Conservation (phyloP, 2,797 vertebrate genomes). For the Halcyon leucocephala region DNA sequence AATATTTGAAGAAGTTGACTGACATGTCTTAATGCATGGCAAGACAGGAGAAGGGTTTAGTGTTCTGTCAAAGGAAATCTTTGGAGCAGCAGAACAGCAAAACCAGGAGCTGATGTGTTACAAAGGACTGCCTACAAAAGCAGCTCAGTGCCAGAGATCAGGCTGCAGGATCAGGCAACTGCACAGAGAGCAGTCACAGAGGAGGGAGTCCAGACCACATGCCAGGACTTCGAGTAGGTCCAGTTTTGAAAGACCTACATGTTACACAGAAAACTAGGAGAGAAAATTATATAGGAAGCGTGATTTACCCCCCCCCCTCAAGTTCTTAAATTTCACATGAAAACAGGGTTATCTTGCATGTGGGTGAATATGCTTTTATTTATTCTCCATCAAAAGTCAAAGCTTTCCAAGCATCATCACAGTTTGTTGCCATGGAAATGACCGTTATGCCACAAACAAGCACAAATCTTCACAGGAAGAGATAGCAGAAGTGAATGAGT, state of each 20-base stretch:
- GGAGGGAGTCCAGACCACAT: neutral
- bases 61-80: neutral
- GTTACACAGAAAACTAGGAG: neutral
- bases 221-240: neutral
- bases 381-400: conserved; percentile 17
- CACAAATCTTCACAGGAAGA: fast-evolving
- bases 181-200: fast-evolving
- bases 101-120: neutral
- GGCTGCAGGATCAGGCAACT: neutral
- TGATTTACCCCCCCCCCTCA: neutral
- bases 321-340: neutral
- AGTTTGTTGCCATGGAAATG: conserved; percentile 60
- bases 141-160: neutral
- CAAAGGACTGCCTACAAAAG: neutral
- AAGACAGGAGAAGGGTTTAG: neutral
- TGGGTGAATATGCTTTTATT: conserved; percentile 45
- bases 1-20: neutral
- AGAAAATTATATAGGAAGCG: neutral
- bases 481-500: conserved; percentile 8
- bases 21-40: neutral
- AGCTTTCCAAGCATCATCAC: conserved; percentile 20
- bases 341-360: neutral
- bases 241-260: neutral
- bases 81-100: neutral
- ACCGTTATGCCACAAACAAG: neutral